phyloP scores from a whole-genome alignment of 1,140 invertebrate species.

The Neuroterus valhalla region DNA sequence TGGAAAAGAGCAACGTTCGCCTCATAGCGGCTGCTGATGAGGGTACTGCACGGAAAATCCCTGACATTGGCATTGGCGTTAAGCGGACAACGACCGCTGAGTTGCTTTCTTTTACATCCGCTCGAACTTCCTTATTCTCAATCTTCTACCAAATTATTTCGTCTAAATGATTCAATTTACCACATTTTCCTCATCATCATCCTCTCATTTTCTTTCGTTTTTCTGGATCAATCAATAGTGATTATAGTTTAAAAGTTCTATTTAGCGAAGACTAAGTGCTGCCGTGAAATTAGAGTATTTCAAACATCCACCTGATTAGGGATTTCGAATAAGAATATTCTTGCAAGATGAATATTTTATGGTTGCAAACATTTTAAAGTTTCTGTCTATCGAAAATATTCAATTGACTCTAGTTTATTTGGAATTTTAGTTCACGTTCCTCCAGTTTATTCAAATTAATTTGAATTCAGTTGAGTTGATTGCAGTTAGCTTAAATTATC shows the following conservation, averaged over 20 bases:
- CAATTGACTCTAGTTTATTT: no score
- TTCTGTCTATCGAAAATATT: no score
- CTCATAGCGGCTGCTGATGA: slow-evolving; percentile 30
- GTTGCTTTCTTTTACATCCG: slow-evolving; percentile 51
- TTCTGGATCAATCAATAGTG: background rate
- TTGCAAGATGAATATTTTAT: no score
- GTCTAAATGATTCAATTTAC: background rate
- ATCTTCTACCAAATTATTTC: slow-evolving; percentile 22
- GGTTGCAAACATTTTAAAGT: no score
- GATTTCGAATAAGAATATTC: no score
- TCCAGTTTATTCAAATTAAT: no score
- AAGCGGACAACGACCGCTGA: slow-evolving; percentile 63
- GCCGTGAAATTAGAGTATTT: background rate
- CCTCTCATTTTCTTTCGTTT: background rate
- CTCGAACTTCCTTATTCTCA: slow-evolving; percentile 18
- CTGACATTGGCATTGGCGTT: slow-evolving; percentile 71
- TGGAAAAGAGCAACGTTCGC: background rate
- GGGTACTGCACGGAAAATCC: slow-evolving; percentile 60
- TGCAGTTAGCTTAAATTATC: no score
- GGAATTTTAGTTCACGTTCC: no score
- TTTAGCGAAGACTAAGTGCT: background rate
- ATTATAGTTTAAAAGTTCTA: background rate
- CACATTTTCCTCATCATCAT: background rate
- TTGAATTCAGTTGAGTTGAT: no score
- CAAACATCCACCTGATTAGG: no score